phyloP scores from a whole-genome alignment of 2,113 vertebrate genomes.

The Periophthalmodon schlosseri region DNA sequence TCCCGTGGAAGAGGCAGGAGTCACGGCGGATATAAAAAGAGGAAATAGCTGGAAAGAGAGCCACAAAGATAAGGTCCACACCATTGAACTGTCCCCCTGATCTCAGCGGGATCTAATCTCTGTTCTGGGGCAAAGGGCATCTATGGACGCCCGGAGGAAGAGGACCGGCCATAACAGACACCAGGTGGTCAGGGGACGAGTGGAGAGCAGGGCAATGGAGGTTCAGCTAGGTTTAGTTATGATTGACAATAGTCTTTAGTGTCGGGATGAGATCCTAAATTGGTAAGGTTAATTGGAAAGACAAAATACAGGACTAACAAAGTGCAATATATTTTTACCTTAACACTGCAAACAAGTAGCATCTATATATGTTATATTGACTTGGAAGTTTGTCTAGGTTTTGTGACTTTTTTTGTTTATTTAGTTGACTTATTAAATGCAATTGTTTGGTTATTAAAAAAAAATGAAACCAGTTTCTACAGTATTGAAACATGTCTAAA shows the following conservation, averaged over 20 bases:
- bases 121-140: conserved; percentile 49
- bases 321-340: too few species aligned
- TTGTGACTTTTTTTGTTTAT: too few species aligned
- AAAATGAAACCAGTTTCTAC: too few species aligned
- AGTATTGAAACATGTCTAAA: too few species aligned
- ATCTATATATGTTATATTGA: too few species aligned
- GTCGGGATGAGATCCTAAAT: not conserved
- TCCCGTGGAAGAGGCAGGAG: conserved; percentile 35
- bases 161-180: not conserved
- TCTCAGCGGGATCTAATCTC: conserved; percentile 59
- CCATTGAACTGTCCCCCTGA: conserved; percentile 40
- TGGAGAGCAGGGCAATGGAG: conserved; percentile 3
- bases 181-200: not conserved
- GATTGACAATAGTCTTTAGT: not conserved
- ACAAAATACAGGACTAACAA: not conserved
- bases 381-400: too few species aligned
- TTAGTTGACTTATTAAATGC: too few species aligned
- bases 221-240: not conserved
- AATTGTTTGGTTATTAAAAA: too few species aligned
- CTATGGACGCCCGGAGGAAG: conserved; percentile 37
- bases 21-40: conserved; percentile 26
- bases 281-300: not conserved
- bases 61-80: conserved; percentile 47
- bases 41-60: conserved; percentile 22
- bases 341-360: too few species aligned